phyloP scores from a whole-genome alignment of 2,797 vertebrate genomes.

The Gambelia wislizenii region DNA sequence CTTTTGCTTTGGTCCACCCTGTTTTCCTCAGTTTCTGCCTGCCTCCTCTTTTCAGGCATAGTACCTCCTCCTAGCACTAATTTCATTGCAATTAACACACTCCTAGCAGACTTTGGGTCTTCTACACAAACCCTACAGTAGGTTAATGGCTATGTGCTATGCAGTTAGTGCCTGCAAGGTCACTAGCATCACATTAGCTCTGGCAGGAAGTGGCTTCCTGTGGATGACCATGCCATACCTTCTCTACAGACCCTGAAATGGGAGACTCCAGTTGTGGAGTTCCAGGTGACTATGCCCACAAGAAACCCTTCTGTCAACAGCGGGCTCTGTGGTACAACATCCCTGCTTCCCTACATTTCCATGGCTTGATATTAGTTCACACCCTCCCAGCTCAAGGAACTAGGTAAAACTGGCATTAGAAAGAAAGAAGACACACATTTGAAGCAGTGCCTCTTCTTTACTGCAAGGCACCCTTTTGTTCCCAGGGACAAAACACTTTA shows the following conservation, averaged over 20 bases:
- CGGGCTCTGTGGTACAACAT: neutral
- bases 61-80: neutral
- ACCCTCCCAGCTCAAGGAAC: constrained; percentile 7
- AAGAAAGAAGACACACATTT: neutral
- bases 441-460: neutral
- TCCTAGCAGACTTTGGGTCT: neutral
- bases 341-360: neutral
- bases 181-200: neutral
- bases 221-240: neutral
- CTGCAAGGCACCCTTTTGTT: neutral
- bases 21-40: neutral
- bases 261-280: neutral
- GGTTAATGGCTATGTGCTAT: constrained; percentile 8
- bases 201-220: neutral
- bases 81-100: neutral
- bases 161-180: neutral
- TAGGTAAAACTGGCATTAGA: neutral
- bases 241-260: neutral
- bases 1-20: neutral
- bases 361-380: constrained; percentile 15
- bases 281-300: neutral
- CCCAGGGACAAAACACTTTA: neutral
- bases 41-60: neutral
- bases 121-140: neutral
- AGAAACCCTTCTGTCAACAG: constrained; percentile 3